Percentiles rank a stretch among this genome's conserved stretches.
These are phyloP conservation scores for Schizotus pectinicornis DNA, from an alignment of 2,888 invertebrate species.

Conservation along the genomic window DNA sequence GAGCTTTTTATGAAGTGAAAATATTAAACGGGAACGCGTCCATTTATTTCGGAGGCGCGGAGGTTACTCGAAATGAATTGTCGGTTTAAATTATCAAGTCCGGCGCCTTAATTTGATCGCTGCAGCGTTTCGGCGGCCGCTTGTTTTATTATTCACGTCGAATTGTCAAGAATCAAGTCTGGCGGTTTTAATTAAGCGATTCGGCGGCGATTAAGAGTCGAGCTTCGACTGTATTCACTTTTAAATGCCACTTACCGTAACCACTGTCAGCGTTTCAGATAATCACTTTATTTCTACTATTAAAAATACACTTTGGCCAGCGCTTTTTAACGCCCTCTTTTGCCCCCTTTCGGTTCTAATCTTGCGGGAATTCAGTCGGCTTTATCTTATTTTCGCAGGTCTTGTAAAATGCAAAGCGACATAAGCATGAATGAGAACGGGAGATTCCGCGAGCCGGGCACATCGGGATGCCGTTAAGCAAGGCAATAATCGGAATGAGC, in stretches of 20 bases:
- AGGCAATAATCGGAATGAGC: neutral
- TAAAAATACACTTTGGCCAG: constrained; percentile 26
- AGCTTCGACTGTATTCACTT: neutral
- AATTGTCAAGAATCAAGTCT: constrained; percentile 16
- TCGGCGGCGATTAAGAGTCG: constrained; percentile 12
- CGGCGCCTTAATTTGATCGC: constrained; percentile 26
- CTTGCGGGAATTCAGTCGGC: constrained; percentile 5
- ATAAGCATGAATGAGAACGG: neutral
- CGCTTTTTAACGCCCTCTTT: constrained; percentile 14
- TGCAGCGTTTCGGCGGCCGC: constrained; percentile 19
- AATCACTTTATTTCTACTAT: constrained; percentile 24
- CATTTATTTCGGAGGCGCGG: constrained; percentile 21
- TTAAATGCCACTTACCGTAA: constrained; percentile 11
- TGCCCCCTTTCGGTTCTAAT: constrained; percentile 14
- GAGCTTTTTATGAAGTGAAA: constrained; percentile 28
- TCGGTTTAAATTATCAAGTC: constrained; percentile 30
- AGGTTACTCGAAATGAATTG: constrained; percentile 30
- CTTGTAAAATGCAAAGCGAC: constrained; percentile 15
- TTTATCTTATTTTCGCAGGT: constrained; percentile 23
- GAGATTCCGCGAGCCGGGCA: neutral
- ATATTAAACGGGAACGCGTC: constrained; percentile 29
- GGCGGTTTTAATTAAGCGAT: constrained; percentile 26
- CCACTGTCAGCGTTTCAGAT: constrained; percentile 27
- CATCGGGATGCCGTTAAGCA: neutral
- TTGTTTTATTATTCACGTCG: constrained; percentile 21